A percentile compares a stretch with the other conserved stretches of the same genome.
phyloP scores from a whole-genome alignment of 1,140 invertebrate species.

The Nasonia longicornis region DNA sequence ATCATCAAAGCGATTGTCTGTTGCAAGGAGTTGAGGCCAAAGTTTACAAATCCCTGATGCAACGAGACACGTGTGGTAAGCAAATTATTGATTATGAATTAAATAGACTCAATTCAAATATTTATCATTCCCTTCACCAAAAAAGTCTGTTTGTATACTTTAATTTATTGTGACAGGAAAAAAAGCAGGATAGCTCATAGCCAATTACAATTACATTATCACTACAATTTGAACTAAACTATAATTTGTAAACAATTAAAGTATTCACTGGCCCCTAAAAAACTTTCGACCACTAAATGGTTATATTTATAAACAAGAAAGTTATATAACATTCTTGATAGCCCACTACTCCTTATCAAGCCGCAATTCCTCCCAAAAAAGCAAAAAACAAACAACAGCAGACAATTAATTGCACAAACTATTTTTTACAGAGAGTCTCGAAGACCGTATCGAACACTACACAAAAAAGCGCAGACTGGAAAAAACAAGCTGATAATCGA shows the following conservation, averaged over 20 bases:
- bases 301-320: no score
- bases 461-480: conserved; percentile 72
- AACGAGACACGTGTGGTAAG: conserved; percentile 81
- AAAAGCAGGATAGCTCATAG: no score
- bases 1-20: conserved; percentile 73
- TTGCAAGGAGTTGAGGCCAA: conserved; percentile 77
- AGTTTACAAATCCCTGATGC: conserved; percentile 79
- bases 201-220: no score
- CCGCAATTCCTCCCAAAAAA: not conserved
- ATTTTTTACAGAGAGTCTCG: conserved; percentile 75
- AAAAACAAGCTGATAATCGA: conserved; percentile 35
- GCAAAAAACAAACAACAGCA: not conserved
- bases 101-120: not conserved
- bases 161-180: no score
- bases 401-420: not conserved
- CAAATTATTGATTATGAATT: conserved; percentile 47
- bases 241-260: no score
- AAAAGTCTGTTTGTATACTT: no score
- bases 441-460: conserved; percentile 80
- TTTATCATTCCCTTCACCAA: no score
- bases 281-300: no score
- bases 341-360: no score
- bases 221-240: no score
- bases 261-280: no score
- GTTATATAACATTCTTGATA: no score